Percentiles rank a stretch among this genome's conserved stretches.
phyloP scores from a whole-genome alignment of 2,888 invertebrate genomes.

The Brachyptera risi region DNA sequence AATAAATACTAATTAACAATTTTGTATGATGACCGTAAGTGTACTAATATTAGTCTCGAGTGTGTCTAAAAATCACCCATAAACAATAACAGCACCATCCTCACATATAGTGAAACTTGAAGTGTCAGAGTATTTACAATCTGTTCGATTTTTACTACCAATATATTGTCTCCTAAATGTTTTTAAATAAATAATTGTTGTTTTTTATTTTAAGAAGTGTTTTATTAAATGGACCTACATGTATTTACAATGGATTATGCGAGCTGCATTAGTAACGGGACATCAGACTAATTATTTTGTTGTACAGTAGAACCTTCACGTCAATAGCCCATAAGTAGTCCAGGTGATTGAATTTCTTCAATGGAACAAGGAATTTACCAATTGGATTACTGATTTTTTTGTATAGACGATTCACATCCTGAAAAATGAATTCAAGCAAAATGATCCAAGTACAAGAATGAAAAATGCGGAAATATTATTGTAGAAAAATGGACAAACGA shows the following conservation, averaged over 20 bases:
- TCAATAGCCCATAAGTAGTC: slow-evolving; percentile 60
- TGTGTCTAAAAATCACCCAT: too few relatives aligned
- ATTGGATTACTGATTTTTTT: slow-evolving; percentile 52
- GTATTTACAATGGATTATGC: too few relatives aligned
- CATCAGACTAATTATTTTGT: background rate
- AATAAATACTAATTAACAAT: too few relatives aligned
- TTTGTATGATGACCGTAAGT: too few relatives aligned
- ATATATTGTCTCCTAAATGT: background rate
- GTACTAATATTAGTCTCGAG: too few relatives aligned
- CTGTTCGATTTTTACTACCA: background rate
- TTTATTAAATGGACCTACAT: too few relatives aligned
- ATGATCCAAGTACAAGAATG: background rate
- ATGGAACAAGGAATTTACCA: slow-evolving; percentile 54
- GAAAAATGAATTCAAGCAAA: slow-evolving; percentile 35
- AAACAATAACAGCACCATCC: too few relatives aligned
- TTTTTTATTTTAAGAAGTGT: background rate
- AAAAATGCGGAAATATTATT: too few relatives aligned
- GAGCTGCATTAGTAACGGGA: background rate
- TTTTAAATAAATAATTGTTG: background rate
- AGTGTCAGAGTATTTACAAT: too few relatives aligned
- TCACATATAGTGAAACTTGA: too few relatives aligned
- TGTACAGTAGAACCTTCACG: slow-evolving; percentile 1
- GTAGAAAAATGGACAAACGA: too few relatives aligned
- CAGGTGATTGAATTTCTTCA: slow-evolving; percentile 59
- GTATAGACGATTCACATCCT: slow-evolving; percentile 56